Conservation (phyloP, 2,888 invertebrate species). For the Athalia circularis region DNA sequence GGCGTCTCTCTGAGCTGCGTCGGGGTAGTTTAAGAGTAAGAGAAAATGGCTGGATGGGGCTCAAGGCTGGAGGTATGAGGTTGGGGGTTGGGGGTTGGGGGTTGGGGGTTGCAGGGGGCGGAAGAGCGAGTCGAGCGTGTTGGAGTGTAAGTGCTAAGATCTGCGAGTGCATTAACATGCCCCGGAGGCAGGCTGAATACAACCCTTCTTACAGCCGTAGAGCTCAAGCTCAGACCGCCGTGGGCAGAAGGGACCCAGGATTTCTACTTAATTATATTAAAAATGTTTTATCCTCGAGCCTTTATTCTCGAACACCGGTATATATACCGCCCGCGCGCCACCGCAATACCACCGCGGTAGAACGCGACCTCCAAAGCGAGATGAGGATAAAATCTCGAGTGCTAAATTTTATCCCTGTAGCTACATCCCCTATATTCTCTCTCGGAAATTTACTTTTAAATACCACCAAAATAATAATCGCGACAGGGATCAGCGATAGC, state of each 20-base stretch:
- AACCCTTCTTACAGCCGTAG: conserved; percentile 73
- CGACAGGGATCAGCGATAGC: background rate
- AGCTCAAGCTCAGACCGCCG: conserved; percentile 64
- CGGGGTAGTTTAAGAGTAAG: conserved; percentile 71
- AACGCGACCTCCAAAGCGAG: background rate
- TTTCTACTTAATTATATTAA: conserved; percentile 74
- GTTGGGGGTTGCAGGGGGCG: conserved; percentile 44
- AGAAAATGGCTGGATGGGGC: conserved; percentile 68
- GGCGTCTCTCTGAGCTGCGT: conserved; percentile 53
- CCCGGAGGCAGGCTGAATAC: conserved; percentile 72
- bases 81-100: conserved; percentile 45
- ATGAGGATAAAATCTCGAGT: conserved; percentile 27
- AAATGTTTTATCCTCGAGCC: conserved; percentile 66
- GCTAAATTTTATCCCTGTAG: conserved; percentile 6
- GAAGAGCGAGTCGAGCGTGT: conserved; percentile 64
- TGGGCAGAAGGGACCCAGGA: conserved; percentile 64
- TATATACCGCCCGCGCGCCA: conserved; percentile 12
- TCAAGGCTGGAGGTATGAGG: conserved; percentile 47
- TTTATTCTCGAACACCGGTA: conserved; percentile 36
- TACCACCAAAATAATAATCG: background rate
- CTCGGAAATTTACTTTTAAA: background rate
- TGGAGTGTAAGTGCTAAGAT: conserved; percentile 74
- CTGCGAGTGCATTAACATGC: conserved; percentile 74
- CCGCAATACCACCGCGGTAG: background rate
- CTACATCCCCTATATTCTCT: background rate